Base-by-base conservation (phyloP, 2,113 vertebrate genomes). In the Vulpes ferrilata region DNA sequence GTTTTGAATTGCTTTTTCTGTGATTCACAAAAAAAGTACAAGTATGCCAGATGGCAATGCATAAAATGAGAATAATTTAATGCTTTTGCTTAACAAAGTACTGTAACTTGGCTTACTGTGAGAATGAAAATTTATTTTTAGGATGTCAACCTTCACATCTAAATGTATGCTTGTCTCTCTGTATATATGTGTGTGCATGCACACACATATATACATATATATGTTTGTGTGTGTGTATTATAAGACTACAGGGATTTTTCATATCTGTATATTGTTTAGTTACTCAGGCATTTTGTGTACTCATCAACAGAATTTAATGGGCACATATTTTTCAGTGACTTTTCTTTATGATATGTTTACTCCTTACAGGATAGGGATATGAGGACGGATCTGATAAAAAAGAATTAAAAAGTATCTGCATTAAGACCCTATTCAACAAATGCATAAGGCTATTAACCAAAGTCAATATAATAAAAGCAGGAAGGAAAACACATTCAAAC, bases 21-120 rank as follows among this genome's bases (percentile, higher is more conserved):
- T 30, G 69, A 97, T 96, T 98, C 95, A 96, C 94, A 95, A 92
- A 97, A 93, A 94, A 55, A 97, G 90, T 94, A 90, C 92, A 97
- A 97, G 80, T 81, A 60, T 62, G 51, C 71, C 92, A 98, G 97
- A 92, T 97, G 97, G 96, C 71, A 88, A 48, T 91, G 86, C 96
- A 83, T 88, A 95, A 84, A 84, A 97, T 89, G 78, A 87, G 95
- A 97, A 95, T 97, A 85, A 94, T 92, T 90, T 69, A 93, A n/a
- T 69, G 57, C 60, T 98, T 98, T 96, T 92, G 67, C 69, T 96
- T 94, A 96, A 92, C 53, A 97, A 81, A 98, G 85, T 97, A 95
- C 57, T 94, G 35, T 85, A 97, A 97, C 55, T 97, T 97, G 96
- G 93, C 81, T 90, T 92, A 51, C 59, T 96, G 51, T 60, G 82